Conservation (phyloP, 2,888 invertebrate genomes). For the Carterocephalus palaemon region DNA sequence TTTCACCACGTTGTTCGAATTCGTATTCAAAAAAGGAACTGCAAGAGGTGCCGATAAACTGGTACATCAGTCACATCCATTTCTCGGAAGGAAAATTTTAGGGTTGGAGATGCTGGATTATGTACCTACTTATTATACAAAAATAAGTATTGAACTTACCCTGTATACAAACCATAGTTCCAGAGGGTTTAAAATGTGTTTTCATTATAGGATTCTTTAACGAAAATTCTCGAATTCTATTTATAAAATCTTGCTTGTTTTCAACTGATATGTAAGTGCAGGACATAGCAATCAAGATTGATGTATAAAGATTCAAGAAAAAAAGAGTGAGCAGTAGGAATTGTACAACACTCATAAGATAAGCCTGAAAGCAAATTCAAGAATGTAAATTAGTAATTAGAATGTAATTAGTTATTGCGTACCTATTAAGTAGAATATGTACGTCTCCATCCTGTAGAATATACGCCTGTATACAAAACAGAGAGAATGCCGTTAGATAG, state of each 20-base stretch:
- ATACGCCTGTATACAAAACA: no score
- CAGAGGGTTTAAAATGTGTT: slow-evolving; percentile 46
- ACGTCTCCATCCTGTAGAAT: no score
- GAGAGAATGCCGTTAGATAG: no score
- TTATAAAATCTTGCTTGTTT: slow-evolving; percentile 45
- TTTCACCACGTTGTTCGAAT: no score
- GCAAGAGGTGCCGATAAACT: not conserved
- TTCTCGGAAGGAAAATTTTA: no score
- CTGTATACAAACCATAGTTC: slow-evolving; percentile 61
- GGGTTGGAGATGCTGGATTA: no score
- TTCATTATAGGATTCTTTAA: slow-evolving; percentile 46
- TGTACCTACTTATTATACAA: not conserved
- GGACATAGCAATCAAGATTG: slow-evolving; percentile 59
- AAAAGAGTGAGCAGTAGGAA: slow-evolving; percentile 68
- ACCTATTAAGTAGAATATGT: no score
- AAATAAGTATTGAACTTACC: slow-evolving; percentile 40
- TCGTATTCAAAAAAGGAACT: no score
- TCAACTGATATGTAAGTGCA: slow-evolving; percentile 58
- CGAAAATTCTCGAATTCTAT: slow-evolving; percentile 41
- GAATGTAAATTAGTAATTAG: not conserved
- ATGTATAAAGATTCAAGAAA: slow-evolving; percentile 67
- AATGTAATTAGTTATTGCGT: no score
- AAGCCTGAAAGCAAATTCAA: slow-evolving; percentile 49
- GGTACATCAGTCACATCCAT: no score
- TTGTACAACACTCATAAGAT: slow-evolving; percentile 70